These are phyloP conservation scores for Epicauta chinensis DNA, from an alignment of 1,140 invertebrate genomes.

Conservation along the genomic window DNA sequence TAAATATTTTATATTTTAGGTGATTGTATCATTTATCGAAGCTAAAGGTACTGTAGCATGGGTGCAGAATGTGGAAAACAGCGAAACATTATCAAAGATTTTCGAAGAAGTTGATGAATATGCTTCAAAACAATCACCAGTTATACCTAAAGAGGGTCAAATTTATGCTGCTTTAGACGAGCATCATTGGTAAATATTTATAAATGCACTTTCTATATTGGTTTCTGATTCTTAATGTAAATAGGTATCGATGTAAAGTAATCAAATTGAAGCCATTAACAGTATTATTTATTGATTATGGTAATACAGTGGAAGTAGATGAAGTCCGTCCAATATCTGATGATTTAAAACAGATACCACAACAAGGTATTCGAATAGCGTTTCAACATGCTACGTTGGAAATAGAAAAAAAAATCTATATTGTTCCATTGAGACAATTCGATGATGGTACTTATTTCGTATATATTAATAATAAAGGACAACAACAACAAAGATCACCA, in stretches of 20 bases:
- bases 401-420: slow-evolving; percentile 2
- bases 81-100: neutral
- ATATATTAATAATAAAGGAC: neutral
- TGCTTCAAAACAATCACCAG: neutral
- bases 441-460: slow-evolving; percentile 4
- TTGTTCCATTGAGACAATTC: neutral
- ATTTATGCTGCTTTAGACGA: slow-evolving; percentile 3
- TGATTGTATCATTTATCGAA: neutral
- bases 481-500: neutral
- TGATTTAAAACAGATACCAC: slow-evolving; percentile 10
- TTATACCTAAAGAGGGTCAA: neutral
- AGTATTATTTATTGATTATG: slow-evolving; percentile 13
- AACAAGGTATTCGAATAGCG: slow-evolving; percentile 1
- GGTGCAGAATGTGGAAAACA: slow-evolving; percentile 2
- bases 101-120: neutral
- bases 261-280: neutral
- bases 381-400: neutral
- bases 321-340: slow-evolving; percentile 9
- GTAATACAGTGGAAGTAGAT: slow-evolving; percentile 11
- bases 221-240: neutral
- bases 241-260: slow-evolving; percentile 7
- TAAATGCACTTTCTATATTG: no score
- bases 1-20: neutral
- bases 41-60: slow-evolving; percentile 1
- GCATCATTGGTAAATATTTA: neutral